Conservation (phyloP, 2,888 invertebrate species). For the Metalampra italica region DNA sequence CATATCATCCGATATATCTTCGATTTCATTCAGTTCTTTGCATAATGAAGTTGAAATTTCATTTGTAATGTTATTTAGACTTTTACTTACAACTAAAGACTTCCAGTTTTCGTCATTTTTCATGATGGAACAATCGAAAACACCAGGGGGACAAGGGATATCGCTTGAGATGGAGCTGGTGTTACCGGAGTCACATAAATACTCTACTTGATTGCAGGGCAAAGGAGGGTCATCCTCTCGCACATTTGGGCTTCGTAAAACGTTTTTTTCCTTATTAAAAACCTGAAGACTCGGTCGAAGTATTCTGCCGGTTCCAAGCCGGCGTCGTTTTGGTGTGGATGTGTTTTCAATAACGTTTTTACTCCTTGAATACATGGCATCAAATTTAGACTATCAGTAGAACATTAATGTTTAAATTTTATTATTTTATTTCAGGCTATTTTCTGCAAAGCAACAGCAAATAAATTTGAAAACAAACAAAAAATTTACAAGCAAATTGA, state of each 20-base stretch:
- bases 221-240: conserved; percentile 57
- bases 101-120: conserved; percentile 40
- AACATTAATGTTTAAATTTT: too few relatives aligned
- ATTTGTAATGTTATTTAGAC: conserved; percentile 21
- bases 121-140: conserved; percentile 32
- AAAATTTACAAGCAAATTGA: too few relatives aligned
- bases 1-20: conserved; percentile 54
- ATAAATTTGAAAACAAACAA: too few relatives aligned
- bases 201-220: conserved; percentile 68
- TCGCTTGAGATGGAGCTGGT: conserved; percentile 35
- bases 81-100: conserved; percentile 34
- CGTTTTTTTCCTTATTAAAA: conserved; percentile 1
- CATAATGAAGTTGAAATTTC: conserved; percentile 16
- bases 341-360: conserved; percentile 26
- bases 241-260: not conserved
- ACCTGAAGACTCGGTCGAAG: conserved; percentile 17
- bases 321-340: conserved; percentile 60
- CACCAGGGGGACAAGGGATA: conserved; percentile 47
- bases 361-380: conserved; percentile 29
- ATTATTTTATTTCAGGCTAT: too few relatives aligned
- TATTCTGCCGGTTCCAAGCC: conserved; percentile 45
- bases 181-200: conserved; percentile 48
- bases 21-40: conserved; percentile 28
- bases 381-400: not conserved
- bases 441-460: too few relatives aligned